These are phyloP conservation scores for Stenotaenia linearis DNA, from an alignment of 2,888 invertebrate genomes.

Conservation along the genomic window DNA sequence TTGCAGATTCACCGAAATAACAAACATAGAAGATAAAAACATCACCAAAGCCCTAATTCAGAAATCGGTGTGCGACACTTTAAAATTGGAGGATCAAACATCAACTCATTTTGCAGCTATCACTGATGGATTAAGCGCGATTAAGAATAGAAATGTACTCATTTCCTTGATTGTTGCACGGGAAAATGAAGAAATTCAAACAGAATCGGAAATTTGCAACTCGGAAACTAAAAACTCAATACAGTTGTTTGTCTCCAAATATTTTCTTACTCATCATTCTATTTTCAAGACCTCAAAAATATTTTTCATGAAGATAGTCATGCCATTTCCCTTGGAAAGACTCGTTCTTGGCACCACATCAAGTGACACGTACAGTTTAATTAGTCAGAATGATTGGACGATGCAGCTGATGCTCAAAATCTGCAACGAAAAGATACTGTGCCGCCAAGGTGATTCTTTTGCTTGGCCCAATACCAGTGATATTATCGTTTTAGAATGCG, in stretches of 20 bases:
- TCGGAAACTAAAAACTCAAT: not conserved
- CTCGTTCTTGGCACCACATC: not conserved
- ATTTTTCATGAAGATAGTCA: not conserved
- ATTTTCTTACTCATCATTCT: not conserved
- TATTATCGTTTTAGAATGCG: not conserved
- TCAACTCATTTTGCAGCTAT: not conserved
- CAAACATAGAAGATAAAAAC: not conserved
- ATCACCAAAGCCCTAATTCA: not conserved
- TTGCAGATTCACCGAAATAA: not conserved
- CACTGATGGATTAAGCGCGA: not conserved
- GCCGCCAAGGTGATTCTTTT: conserved; percentile 13
- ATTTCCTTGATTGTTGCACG: not conserved
- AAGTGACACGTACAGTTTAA: not conserved
- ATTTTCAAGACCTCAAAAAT: conserved; percentile 4
- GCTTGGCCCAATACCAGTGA: not conserved
- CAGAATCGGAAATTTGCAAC: not conserved
- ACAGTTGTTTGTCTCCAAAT: not conserved
- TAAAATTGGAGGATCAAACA: not conserved
- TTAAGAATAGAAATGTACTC: not conserved
- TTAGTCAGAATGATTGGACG: not conserved
- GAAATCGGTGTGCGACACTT: not conserved
- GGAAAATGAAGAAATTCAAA: not conserved
- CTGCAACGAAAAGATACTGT: conserved; percentile 3
- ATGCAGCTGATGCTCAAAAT: not conserved
- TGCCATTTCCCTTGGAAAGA: not conserved